These are phyloP conservation scores for Suillia variegata DNA, from an alignment of 2,888 invertebrate species.

Conservation along the genomic window DNA sequence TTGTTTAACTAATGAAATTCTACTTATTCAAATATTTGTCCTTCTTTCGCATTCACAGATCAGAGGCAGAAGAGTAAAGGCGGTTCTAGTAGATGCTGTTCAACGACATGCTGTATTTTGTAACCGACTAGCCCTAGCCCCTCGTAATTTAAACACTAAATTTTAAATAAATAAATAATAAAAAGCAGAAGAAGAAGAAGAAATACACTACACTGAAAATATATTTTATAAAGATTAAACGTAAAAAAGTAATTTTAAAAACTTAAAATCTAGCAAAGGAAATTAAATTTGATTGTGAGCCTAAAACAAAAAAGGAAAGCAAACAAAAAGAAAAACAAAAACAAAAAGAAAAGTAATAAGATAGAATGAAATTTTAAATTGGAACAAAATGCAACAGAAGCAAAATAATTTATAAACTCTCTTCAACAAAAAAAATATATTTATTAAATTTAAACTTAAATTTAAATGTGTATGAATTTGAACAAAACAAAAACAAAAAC, in stretches of 20 bases:
- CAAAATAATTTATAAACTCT: not conserved
- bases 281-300: slow-evolving; percentile 4
- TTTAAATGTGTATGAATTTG: not conserved
- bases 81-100: slow-evolving; percentile 93
- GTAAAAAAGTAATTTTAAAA: not conserved
- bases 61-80: slow-evolving; percentile 96
- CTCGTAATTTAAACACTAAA: not conserved
- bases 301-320: not conserved
- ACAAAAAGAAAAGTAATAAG: too few species aligned
- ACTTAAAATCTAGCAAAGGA: not conserved
- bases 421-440: too few species aligned
- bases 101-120: slow-evolving; percentile 91
- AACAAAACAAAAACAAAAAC: not conserved
- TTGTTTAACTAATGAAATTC: too few species aligned
- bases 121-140: slow-evolving; percentile 63
- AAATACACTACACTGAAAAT: not conserved
- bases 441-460: slow-evolving; percentile 1
- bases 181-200: too few species aligned
- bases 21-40: slow-evolving; percentile 22
- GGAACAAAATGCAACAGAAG: not conserved
- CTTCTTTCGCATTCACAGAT: slow-evolving; percentile 69
- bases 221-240: slow-evolving; percentile 2
- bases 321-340: not conserved
- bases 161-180: not conserved
- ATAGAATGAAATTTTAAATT: not conserved